Base-by-base conservation (phyloP, 2,797 vertebrate species). In the Hapalemur alaotrensis region DNA sequence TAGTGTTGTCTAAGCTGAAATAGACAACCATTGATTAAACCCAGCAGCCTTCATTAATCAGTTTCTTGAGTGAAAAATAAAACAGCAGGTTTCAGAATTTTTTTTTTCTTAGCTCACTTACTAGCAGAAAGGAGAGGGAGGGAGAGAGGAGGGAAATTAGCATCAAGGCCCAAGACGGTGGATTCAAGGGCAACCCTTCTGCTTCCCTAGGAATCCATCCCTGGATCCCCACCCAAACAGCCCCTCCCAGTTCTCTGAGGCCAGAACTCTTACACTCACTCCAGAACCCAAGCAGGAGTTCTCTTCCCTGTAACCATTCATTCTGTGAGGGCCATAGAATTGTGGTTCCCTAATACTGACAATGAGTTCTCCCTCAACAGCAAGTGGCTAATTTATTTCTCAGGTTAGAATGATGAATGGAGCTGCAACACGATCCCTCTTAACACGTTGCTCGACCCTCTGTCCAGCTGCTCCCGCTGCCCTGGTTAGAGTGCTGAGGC, bases 11-110 rank as follows among this genome's bases (percentile, higher is more conserved):
- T 91, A 93, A 90, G 67, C 95, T 91, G 69, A 95, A 93, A 88
- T 48, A 95, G 96, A 93, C 92, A 97, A 84, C 96, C 92, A 95
- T 70, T 91, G 96, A 97, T 97, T 97, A 96, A 97, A 95, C 92
- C 46, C 81, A 97, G 88, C 90, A 97, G 88, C 92, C 57, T 79
- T 96, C 92, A 95, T 96, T 96, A 95, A 96, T 96, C 96, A 96
- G 90, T 95, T 94, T 95, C 94, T 95, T 67, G 81, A 86, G 79
- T 95, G 81, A 89, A 95, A 97, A 97, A 93, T 90, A 97, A 96
- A 95, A 70, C 88, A 96, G 95, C 92, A 95, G 92, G 95, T 95
- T 83, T 92, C 79, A 85, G 38, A 63, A 38, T 43, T 57, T 41
- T 76, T 84, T 94, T 79, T 92, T 96, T 92, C 85, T 87, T 80